phyloP scores from a whole-genome alignment of 2,113 vertebrate species.

The Helogale parvula region DNA sequence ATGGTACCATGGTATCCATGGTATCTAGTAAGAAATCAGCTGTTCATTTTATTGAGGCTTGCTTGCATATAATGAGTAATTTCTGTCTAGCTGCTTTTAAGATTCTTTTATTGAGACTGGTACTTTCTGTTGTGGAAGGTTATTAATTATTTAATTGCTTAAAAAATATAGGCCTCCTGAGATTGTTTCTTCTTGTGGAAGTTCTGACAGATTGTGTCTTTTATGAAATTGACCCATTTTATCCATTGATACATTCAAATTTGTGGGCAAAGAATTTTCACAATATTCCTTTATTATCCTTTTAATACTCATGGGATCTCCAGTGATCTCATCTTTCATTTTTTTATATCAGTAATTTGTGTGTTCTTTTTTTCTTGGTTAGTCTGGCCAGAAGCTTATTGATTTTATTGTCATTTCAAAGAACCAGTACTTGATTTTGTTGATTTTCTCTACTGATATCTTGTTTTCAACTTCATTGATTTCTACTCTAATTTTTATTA shows the following conservation, averaged over 20 bases:
- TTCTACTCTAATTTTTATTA: not conserved
- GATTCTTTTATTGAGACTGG: not conserved
- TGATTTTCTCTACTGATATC: not conserved
- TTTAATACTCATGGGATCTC: not conserved
- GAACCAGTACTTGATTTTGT: not conserved
- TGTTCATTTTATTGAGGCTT: not conserved
- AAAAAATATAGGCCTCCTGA: not conserved
- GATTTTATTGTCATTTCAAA: not conserved
- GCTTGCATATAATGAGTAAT: not conserved
- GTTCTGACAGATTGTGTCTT: not conserved
- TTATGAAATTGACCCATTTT: not conserved
- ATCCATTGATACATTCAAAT: not conserved
- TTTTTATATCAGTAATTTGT: not conserved
- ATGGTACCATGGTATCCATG: not conserved
- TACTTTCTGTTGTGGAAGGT: not conserved
- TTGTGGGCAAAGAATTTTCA: not conserved
- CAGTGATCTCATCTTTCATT: not conserved
- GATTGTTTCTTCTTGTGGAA: not conserved
- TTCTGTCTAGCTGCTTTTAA: not conserved
- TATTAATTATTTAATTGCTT: not conserved
- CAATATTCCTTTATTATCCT: not conserved
- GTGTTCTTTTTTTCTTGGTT: not conserved
- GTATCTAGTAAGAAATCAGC: not conserved
- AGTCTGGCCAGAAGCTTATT: not conserved
- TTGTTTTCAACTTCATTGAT: not conserved